These are phyloP conservation scores for Ispidina picta DNA, from an alignment of 2,797 vertebrate genomes.

Conservation along the genomic window DNA sequence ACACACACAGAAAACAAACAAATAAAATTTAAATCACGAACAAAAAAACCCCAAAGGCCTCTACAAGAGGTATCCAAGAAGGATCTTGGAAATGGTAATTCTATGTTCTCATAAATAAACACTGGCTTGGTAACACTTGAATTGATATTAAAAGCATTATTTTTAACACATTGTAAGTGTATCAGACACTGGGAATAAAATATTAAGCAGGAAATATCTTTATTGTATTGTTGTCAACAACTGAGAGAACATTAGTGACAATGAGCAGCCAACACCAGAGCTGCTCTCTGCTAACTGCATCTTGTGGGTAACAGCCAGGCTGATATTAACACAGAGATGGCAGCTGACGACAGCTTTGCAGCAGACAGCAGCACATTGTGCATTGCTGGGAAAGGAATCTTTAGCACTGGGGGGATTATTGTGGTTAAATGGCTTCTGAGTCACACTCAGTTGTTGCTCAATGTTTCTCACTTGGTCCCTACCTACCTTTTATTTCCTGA, in stretches of 20 bases:
- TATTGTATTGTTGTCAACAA: background rate
- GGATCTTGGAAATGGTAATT: background rate
- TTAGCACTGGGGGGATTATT: background rate
- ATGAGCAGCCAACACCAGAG: background rate
- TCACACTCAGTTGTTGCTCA: background rate
- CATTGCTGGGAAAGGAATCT: conserved; percentile 22
- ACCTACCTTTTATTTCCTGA: conserved; percentile 15
- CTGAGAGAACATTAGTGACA: background rate
- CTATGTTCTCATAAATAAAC: background rate
- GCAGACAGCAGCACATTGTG: conserved; percentile 3
- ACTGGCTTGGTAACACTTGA: background rate
- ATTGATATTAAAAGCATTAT: background rate
- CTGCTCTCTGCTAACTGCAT: background rate
- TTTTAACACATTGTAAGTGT: background rate
- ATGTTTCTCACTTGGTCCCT: background rate
- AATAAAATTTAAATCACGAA: too few species aligned
- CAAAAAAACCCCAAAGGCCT: too few species aligned
- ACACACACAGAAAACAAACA: background rate
- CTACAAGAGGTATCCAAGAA: background rate
- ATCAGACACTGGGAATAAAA: background rate
- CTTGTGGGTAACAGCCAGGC: background rate
- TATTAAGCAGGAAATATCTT: background rate
- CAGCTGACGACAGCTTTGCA: background rate
- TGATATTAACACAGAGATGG: background rate
- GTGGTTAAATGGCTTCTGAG: conserved; percentile 37